Percentiles rank a stretch among this genome's conserved stretches.
Evolutionary conservation across 2,888 invertebrate species (phyloP).

Genomic region (Hypena proboscidalis): DNA sequence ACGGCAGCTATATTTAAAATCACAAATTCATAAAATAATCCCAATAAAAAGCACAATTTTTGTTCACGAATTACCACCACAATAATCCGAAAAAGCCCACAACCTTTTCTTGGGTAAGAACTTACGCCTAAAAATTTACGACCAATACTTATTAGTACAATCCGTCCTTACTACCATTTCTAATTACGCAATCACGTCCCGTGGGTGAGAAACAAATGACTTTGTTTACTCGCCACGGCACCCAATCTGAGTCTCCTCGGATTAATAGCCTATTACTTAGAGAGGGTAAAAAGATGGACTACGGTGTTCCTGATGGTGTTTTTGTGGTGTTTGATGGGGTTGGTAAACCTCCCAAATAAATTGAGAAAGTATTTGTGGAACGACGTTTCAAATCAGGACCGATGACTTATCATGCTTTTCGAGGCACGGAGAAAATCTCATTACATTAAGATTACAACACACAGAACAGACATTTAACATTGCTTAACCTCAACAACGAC

Average conservation of each 20-base stretch:
- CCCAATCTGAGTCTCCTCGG: constrained; percentile 22
- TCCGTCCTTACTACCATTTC: constrained; percentile 16
- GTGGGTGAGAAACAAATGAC: constrained; percentile 42
- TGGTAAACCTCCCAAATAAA: constrained; percentile 21
- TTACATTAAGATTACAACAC: no score
- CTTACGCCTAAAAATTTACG: constrained; percentile 2
- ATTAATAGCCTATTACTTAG: constrained; percentile 39
- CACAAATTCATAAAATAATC: no score
- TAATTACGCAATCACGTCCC: constrained; percentile 37
- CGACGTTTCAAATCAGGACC: no score
- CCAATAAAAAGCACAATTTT: no score
- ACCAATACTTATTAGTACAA: constrained; percentile 1
- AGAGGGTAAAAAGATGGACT: constrained; percentile 5
- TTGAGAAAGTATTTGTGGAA: no score
- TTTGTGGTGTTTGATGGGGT: background rate
- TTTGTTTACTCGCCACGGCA: constrained; percentile 40
- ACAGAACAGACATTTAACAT: no score
- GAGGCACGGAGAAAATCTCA: no score
- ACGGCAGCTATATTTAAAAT: no score
- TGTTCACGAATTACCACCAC: no score
- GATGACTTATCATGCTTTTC: no score
- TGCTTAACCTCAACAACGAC: no score
- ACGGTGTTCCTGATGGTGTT: background rate
- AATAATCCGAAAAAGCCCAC: no score
- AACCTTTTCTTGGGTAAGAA: background rate